These are phyloP conservation scores for Paracentrotus lividus DNA, from an alignment of 53 echinoderm and acorn worm genomes.

Conservation along the genomic window DNA sequence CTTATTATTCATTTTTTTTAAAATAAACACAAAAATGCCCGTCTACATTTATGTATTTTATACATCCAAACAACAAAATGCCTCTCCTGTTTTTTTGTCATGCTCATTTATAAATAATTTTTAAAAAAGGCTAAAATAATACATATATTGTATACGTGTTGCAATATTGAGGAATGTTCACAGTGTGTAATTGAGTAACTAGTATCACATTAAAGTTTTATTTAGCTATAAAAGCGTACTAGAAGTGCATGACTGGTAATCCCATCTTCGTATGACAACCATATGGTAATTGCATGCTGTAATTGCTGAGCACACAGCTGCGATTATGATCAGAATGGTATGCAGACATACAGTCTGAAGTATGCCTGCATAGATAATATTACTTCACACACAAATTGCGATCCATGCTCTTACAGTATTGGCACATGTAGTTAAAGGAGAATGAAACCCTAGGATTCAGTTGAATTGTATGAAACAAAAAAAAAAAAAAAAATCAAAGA, in stretches of 20 bases:
- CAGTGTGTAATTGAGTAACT: neutral
- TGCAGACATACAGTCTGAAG: neutral
- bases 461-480: no score
- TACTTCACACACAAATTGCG: neutral
- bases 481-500: no score
- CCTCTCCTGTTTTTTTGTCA: no score
- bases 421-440: neutral
- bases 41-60: no score
- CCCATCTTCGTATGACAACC: constrained; percentile 13
- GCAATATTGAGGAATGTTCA: neutral
- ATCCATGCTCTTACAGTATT: neutral
- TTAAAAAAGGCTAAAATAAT: no score
- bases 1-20: no score
- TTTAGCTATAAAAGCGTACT: neutral
- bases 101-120: no score
- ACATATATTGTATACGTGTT: no score
- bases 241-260: neutral
- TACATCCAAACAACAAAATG: no score
- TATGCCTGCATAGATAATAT: constrained; percentile 19
- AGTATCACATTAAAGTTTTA: no score
- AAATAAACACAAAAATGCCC: no score
- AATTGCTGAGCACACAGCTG: constrained; percentile 25
- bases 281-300: constrained; percentile 31
- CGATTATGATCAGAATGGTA: constrained; percentile 24
- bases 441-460: no score